These are phyloP conservation scores for Sciurus niger DNA, from an alignment of 2,113 vertebrate genomes.

Conservation along the genomic window DNA sequence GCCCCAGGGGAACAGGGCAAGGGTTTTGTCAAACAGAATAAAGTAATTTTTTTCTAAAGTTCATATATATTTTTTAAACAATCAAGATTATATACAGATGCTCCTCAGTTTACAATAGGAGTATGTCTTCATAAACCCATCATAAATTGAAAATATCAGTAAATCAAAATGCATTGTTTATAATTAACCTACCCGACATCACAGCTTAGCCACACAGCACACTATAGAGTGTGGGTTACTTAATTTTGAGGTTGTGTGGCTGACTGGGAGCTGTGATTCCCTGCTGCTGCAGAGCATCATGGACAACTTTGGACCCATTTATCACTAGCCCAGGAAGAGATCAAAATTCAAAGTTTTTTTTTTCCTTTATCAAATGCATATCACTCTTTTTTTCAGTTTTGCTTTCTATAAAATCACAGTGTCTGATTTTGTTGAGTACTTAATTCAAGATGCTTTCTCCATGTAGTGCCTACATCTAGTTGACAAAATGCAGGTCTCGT, in stretches of 20 bases:
- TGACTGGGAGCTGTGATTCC: background rate
- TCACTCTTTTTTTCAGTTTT: slow-evolving; percentile 4
- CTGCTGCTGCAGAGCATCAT: no score
- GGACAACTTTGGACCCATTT: background rate
- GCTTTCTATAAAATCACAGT: background rate
- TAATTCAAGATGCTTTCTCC: background rate
- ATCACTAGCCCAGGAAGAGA: background rate
- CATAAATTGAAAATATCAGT: background rate
- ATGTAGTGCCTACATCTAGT: background rate
- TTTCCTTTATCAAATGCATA: background rate
- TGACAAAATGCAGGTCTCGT: background rate
- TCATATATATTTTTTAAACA: background rate
- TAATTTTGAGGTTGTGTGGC: background rate
- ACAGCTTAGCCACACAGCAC: no score
- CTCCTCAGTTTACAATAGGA: background rate
- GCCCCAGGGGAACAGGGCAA: background rate
- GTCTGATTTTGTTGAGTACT: background rate
- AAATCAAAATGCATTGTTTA: background rate
- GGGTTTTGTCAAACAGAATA: background rate
- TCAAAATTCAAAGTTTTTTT: background rate
- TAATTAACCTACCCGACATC: background rate
- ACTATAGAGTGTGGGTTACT: background rate
- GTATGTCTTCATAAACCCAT: background rate
- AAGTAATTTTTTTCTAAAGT: background rate
- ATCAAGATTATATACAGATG: background rate